Evolutionary conservation across 2,888 invertebrate genomes (phyloP), one percentile per base, ranked within the genome.

Genomic region (Trachelus tabidus): DNA sequence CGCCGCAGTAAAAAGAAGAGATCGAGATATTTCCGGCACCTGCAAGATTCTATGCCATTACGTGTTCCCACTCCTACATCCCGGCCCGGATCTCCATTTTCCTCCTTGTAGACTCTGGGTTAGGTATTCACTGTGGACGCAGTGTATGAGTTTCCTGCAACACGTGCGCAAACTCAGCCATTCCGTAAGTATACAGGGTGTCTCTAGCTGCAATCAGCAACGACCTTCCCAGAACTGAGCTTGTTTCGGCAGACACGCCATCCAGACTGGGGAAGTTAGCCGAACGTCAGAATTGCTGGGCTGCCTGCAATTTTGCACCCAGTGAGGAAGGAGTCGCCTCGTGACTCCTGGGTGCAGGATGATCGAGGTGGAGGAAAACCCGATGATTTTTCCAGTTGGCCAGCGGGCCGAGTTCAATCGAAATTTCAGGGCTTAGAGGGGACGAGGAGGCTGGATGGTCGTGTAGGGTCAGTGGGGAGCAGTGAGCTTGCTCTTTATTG

Each of bases 41-140:
- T 83, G 85, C 82, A 80, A 85, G 83, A 85, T 87, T 88, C 85
- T 79, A 80, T 80, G 81, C 81, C 83, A 81, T 86, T 86, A 81
- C 79, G 79, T 80, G 76, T 71, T 71, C 71, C 71, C 6, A 23
- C 31, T 71, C 33, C 31, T 3, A 71, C 12, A 12, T 34, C 77
- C 75, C 76, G 0, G 37, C 4, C 56, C 79, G 56, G 34, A 69
- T 76, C 76, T n/a, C n/a, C 69, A 35, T 69, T 69, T 30, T 69
- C 69, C 37, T 69, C 76, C 30, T 71, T 33, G 30, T 69, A 34
- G 34, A 30, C 76, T 31, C 69, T 30, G 34, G 56, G 56, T 23
- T 56, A 23, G 56, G 23, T 56, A 56, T 56, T 56, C 56, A 23
- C 56, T 23, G 56, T 56, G 56, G 23, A 56, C 2, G 23, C 23